These are phyloP conservation scores for Ochropacha duplaris DNA, from an alignment of 2,888 invertebrate genomes.

Conservation along the genomic window DNA sequence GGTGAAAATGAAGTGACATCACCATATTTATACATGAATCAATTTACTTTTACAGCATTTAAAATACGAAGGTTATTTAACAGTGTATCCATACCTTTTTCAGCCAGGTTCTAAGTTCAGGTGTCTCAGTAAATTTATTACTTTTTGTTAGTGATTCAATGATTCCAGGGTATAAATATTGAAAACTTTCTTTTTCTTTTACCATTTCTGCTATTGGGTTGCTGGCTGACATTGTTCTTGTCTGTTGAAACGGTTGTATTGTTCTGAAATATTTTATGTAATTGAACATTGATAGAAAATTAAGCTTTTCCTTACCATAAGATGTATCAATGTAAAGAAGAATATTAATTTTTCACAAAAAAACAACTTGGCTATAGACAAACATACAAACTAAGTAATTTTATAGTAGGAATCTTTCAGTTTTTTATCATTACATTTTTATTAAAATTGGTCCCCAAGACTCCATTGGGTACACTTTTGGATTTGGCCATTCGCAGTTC, in stretches of 20 bases:
- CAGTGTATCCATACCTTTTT: conserved; percentile 46
- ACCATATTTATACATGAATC: background rate
- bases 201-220: conserved; percentile 50
- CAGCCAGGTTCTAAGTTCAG: conserved; percentile 60
- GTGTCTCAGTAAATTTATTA: conserved; percentile 51
- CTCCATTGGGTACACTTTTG: too few species aligned
- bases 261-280: conserved; percentile 15
- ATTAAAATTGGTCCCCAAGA: too few species aligned
- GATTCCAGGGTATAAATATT: conserved; percentile 57
- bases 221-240: conserved; percentile 45
- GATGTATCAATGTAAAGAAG: too few species aligned
- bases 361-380: too few species aligned
- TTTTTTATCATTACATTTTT: too few species aligned
- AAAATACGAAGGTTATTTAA: background rate
- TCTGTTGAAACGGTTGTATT: conserved; percentile 13
- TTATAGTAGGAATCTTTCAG: too few species aligned
- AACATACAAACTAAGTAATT: too few species aligned
- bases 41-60: background rate
- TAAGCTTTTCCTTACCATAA: too few species aligned
- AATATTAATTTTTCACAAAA: too few species aligned
- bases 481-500: too few species aligned
- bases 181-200: conserved; percentile 61
- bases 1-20: background rate
- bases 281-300: too few species aligned
- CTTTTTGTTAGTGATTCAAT: conserved; percentile 47